Evolutionary conservation across 2,888 invertebrate genomes (phyloP), one percentile per base, ranked within the genome.

Genomic region (Cheilosia grossa): DNA sequence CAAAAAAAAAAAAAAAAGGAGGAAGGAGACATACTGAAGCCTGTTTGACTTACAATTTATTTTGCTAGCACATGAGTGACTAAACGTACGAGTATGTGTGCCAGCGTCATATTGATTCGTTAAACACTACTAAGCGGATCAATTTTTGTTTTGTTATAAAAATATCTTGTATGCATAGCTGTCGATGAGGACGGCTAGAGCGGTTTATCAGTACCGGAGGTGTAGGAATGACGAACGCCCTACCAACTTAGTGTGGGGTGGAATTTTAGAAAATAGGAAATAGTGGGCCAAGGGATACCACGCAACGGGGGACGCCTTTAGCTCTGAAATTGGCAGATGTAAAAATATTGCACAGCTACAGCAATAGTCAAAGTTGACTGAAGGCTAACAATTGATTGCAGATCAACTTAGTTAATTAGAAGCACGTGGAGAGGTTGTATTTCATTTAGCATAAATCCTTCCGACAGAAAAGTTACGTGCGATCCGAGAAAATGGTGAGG

Each of bases 101-200:
- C 47, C 69, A 73, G 56, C 69, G 49, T 63, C 79, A 66, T 83
- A 83, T 83, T 83, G 83, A 83, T 79, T 82, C 66, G 74, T 64
- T 83, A 80, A 83, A 79, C 74, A 74, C 69, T 67, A 67, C 24
- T 69, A 79, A 83, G 74, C 83, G 80, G 83, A 83, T 83, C 79
- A 80, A 80, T 83, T 83, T 83, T 79, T 80, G 80, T 83, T 83
- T 83, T 83, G 73, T 70, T 79, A 74, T 83, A 79, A 83, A 47
- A 83, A 82, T 82, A 78, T 78, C 40, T 73, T 82, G 73, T 82
- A 72, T 82, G 73, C 82, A 73, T 79, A 73, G 79, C 79, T 73
- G 73, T 82, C 82, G 82, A 82, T 72, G 53, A 69, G 63, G 59
- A 51, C 59, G 70, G 72, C 58, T 40, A 73, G 69, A 69, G 67